Percentiles rank a stretch among this genome's conserved stretches.
phyloP scores from a whole-genome alignment of 2,797 vertebrate species.

The Macropodus opercularis region DNA sequence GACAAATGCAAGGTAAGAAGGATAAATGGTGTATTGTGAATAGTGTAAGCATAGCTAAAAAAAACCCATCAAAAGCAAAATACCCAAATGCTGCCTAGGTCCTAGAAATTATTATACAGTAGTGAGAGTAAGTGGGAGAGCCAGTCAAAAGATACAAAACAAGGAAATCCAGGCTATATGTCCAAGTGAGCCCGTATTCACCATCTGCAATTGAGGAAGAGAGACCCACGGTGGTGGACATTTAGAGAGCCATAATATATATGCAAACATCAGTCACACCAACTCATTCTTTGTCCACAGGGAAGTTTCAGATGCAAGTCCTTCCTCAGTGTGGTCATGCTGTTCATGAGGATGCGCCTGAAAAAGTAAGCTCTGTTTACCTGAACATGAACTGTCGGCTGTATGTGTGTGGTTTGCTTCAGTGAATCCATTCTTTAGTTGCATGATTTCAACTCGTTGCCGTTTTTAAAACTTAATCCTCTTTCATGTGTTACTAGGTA shows the following conservation, averaged over 20 bases:
- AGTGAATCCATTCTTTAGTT: background rate
- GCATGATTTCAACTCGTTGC: background rate
- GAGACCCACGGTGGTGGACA: too few relatives aligned
- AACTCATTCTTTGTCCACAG: constrained; percentile 71
- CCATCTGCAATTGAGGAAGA: too few relatives aligned
- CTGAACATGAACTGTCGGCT: background rate
- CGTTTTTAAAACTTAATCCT: background rate
- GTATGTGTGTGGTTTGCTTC: background rate
- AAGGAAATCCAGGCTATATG: too few relatives aligned
- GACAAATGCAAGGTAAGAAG: constrained; percentile 96
- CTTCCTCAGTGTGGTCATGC: constrained; percentile 97
- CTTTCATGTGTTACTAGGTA: constrained; percentile 81
- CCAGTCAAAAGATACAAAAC: too few relatives aligned
- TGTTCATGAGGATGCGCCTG: constrained; percentile 96
- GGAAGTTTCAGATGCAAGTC: constrained; percentile 99
- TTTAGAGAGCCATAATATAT: too few relatives aligned
- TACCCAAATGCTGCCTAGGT: too few relatives aligned
- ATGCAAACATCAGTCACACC: too few relatives aligned
- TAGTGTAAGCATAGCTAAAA: background rate
- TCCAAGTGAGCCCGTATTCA: too few relatives aligned
- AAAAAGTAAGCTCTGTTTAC: constrained; percentile 85
- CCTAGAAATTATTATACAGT: too few relatives aligned
- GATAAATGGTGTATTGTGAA: background rate
- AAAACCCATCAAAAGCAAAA: too few relatives aligned
- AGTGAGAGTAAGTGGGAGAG: too few relatives aligned